A percentile compares a stretch with the other conserved stretches of the same genome.
These are phyloP conservation scores for Xenentodon cancila DNA, from an alignment of 2,797 vertebrate species.

Conservation along the genomic window DNA sequence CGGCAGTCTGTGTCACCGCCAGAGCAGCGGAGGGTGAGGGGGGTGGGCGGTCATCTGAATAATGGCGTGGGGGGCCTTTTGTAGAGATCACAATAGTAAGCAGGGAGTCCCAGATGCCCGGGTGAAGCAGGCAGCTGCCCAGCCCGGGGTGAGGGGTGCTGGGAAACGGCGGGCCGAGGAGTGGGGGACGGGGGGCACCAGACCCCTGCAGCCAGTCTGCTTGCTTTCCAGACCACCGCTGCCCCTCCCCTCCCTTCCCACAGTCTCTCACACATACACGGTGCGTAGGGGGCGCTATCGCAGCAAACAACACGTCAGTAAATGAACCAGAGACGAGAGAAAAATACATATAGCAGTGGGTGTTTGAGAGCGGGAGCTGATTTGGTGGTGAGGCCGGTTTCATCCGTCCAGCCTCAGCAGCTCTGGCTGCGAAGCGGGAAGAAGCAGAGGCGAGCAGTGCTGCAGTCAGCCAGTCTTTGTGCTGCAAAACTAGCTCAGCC, in stretches of 20 bases:
- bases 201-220: constrained; percentile 57
- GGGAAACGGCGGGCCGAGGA: constrained; percentile 45
- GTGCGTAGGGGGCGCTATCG: constrained; percentile 54
- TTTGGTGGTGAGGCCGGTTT: constrained; percentile 58
- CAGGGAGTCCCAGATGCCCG: constrained; percentile 77
- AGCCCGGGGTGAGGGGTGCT: constrained; percentile 70
- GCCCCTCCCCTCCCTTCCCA: constrained; percentile 64
- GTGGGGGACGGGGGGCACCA: constrained; percentile 38
- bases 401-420: constrained; percentile 60
- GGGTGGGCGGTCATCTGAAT: constrained; percentile 52
- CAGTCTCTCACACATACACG: constrained; percentile 31
- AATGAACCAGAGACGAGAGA: constrained; percentile 41
- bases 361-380: constrained; percentile 59
- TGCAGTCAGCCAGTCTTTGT: constrained; percentile 85
- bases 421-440: constrained; percentile 51
- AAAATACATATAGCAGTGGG: constrained; percentile 24
- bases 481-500: constrained; percentile 81
- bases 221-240: constrained; percentile 59
- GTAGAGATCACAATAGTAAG: constrained; percentile 79
- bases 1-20: constrained; percentile 55
- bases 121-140: constrained; percentile 75
- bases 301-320: constrained; percentile 29
- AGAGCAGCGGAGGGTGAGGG: constrained; percentile 13
- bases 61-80: constrained; percentile 72
- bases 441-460: constrained; percentile 72